phyloP scores from a whole-genome alignment of 2,113 vertebrate genomes.

The Rhizomys pruinosus region DNA sequence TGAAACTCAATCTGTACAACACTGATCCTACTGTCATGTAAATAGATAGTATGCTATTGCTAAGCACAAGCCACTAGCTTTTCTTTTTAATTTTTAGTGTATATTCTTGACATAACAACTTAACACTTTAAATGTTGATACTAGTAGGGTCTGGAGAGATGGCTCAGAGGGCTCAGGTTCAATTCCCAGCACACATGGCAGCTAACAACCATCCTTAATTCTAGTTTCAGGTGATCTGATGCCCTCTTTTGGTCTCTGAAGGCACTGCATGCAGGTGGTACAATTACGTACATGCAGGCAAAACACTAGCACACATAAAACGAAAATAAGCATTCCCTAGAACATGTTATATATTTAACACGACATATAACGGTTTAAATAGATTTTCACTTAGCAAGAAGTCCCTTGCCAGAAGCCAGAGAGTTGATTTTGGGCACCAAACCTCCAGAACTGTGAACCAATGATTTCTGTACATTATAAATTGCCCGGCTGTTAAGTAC shows the following conservation, averaged over 20 bases:
- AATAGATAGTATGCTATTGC: background rate
- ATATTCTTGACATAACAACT: background rate
- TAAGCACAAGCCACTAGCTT: background rate
- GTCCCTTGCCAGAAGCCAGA: background rate
- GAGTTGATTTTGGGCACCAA: background rate
- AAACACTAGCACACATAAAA: too few species aligned
- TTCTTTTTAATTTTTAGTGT: background rate
- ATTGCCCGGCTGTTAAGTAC: background rate
- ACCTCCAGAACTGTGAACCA: background rate
- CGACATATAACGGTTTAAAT: background rate
- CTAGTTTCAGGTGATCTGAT: too few species aligned
- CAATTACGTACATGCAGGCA: too few species aligned
- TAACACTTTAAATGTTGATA: background rate
- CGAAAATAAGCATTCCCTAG: background rate
- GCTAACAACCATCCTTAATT: too few species aligned
- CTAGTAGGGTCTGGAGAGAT: too few species aligned
- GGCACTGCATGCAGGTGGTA: too few species aligned
- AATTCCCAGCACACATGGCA: too few species aligned
- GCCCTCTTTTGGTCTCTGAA: too few species aligned
- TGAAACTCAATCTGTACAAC: background rate
- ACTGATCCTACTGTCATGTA: background rate
- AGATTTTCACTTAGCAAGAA: slow-evolving; percentile 30
- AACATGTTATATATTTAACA: background rate
- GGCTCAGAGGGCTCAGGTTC: too few species aligned
- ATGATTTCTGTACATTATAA: background rate